phyloP scores from a whole-genome alignment of 1,140 invertebrate genomes.

The Drosophila dunni region DNA sequence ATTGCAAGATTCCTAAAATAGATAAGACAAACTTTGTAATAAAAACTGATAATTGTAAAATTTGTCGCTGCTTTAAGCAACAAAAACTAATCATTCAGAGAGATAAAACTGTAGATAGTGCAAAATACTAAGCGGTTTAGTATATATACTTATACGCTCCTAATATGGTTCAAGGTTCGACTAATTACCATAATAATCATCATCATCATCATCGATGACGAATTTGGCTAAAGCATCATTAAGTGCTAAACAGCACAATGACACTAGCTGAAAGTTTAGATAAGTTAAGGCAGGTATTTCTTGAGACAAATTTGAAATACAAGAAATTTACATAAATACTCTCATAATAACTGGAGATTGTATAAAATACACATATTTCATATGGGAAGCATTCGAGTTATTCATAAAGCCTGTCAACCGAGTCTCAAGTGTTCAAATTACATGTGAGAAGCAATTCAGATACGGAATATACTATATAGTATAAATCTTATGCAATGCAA shows the following conservation, averaged over 20 bases:
- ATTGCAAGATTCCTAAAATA: slow-evolving; percentile 12
- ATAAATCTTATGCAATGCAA: slow-evolving; percentile 20
- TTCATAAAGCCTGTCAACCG: slow-evolving; percentile 18
- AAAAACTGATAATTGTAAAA: slow-evolving; percentile 29
- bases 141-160: slow-evolving; percentile 15
- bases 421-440: slow-evolving; percentile 12
- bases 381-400: neutral
- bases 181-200: slow-evolving; percentile 42
- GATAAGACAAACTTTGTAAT: slow-evolving; percentile 38
- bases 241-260: slow-evolving; percentile 26
- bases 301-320: no score
- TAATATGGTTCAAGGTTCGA: slow-evolving; percentile 47
- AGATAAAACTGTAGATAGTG: slow-evolving; percentile 36
- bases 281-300: neutral
- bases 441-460: slow-evolving; percentile 3
- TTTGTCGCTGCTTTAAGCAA: slow-evolving; percentile 1
- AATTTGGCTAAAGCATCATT: slow-evolving; percentile 21
- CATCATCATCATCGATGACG: slow-evolving; percentile 43
- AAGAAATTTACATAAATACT: no score
- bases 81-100: slow-evolving; percentile 12
- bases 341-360: neutral
- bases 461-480: neutral
- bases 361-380: no score
- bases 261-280: slow-evolving; percentile 6
- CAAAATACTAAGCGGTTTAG: slow-evolving; percentile 3